phyloP scores from a whole-genome alignment of 2,888 invertebrate genomes.

The Ormyrus labotus region DNA sequence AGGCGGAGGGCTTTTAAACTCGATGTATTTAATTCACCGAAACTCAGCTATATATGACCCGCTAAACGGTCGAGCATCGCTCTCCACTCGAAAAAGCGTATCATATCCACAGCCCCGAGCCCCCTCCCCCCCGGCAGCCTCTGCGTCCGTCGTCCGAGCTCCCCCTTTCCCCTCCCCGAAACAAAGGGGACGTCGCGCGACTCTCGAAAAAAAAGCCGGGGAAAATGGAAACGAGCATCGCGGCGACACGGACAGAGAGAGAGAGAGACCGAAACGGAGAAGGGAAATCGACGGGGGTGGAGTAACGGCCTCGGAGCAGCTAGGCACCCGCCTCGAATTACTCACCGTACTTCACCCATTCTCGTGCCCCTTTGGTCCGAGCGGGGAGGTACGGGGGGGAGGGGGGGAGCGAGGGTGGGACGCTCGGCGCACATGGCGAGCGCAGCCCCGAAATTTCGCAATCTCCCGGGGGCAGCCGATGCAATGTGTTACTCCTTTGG shows the following conservation, averaged over 20 bases:
- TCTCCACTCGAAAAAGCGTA: no score
- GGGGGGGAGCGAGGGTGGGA: slow-evolving; percentile 18
- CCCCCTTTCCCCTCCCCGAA: no score
- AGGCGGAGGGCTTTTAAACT: no score
- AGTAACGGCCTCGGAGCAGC: neutral
- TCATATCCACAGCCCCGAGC: no score
- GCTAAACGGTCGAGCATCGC: no score
- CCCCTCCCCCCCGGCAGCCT: no score
- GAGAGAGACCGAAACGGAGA: neutral
- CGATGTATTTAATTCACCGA: no score
- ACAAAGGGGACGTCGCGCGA: no score
- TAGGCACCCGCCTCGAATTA: slow-evolving; percentile 27
- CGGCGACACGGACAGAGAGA: neutral
- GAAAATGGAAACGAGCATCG: neutral
- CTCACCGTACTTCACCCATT: slow-evolving; percentile 13
- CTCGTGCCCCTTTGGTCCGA: slow-evolving; percentile 12
- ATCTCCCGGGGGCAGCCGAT: neutral
- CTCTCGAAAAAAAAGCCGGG: neutral
- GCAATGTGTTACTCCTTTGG: no score
- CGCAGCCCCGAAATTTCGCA: slow-evolving; percentile 22
- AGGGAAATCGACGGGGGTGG: slow-evolving; percentile 19
- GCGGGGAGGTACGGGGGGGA: neutral
- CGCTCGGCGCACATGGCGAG: neutral
- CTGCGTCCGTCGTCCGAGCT: no score
- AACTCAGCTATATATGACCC: no score